Conservation (phyloP, 2,888 invertebrate genomes). For the Temnothorax unifasciatus region DNA sequence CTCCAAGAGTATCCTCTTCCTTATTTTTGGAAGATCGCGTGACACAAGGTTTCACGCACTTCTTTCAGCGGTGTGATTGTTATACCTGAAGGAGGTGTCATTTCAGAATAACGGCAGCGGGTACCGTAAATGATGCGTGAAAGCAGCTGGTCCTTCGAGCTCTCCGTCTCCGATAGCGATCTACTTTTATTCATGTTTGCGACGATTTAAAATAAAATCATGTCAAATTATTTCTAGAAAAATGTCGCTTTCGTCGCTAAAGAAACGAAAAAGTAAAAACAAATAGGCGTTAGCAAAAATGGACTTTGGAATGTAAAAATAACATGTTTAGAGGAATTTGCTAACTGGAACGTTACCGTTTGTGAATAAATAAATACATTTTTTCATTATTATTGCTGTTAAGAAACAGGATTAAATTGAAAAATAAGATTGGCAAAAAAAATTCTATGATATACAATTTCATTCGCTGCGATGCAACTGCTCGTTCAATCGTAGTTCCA, state of each 20-base stretch:
- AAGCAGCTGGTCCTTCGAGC: conserved; percentile 74
- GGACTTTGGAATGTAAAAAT: neutral
- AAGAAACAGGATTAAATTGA: neutral
- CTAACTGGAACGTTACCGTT: neutral
- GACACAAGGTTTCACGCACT: conserved; percentile 67
- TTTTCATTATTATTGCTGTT: neutral
- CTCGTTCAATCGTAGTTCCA: conserved; percentile 16
- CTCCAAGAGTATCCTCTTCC: conserved; percentile 61
- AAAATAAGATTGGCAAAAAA: neutral
- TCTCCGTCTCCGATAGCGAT: conserved; percentile 44
- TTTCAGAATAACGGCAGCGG: conserved; percentile 63
- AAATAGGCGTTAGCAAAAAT: neutral
- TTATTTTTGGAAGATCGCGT: conserved; percentile 67
- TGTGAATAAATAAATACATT: neutral
- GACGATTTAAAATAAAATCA: conserved; percentile 25
- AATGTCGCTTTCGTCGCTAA: neutral
- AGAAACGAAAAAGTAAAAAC: neutral
- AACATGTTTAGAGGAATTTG: neutral
- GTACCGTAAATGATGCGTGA: conserved; percentile 77
- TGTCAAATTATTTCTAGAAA: neutral
- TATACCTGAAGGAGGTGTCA: conserved; percentile 66
- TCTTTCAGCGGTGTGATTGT: conserved; percentile 65
- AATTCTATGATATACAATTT: neutral
- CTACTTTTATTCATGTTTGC: conserved; percentile 14
- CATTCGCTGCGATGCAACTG: neutral